Base-by-base conservation (phyloP, 1,140 invertebrate genomes). In the Drosophila pruinosa region DNA sequence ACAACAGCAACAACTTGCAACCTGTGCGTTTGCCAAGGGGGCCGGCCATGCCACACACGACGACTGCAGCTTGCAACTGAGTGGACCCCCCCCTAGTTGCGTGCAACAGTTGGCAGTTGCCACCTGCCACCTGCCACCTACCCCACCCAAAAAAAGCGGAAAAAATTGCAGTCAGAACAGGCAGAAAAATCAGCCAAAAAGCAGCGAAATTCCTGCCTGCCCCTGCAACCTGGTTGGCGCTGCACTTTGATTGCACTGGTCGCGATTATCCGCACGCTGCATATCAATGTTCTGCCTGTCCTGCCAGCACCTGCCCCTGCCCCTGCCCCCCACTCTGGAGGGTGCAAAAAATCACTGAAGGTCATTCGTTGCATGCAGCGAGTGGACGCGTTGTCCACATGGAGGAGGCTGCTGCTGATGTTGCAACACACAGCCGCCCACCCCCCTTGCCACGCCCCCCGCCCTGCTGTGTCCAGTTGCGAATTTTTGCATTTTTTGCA, bases 161-260 rank as follows among this genome's bases (percentile, higher is more conserved):
- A 67, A 65, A 54, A 21, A 8, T 3, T 19, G 34, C 5, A 0
- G 3, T 5, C 3, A 19, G 14, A 31, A 50, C 15, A 17, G 53
- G 53, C 34, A 21, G 41, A 45, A 48, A 48, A 48, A 48, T 48
- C 45, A 8, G 45, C 38, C 8, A 57, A 45, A 45, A 57, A 57
- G 14, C 39, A 17, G 24, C 10, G 39, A 19, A 19, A 14, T 10
- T 3, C 2, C n/a, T 17, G 12, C 22, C 17, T 56, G 31, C n/a
- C 10, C 4, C 31, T 53, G n/a, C n/a, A n/a, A n/a, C n/a, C n/a
- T n/a, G n/a, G n/a, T 54, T 28, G 50, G 54, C 36, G 22, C 78
- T 85, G 81, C 81, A 85, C 81, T 86, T 88, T 85, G 76, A 85
- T 85, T 85, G 81, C 81, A 85, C 73, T 85, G 73, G 38, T 74